Percentiles rank a stretch among this genome's conserved stretches.
Evolutionary conservation across 2,797 vertebrate genomes (phyloP).

Genomic region (Typhlichthys subterraneus): DNA sequence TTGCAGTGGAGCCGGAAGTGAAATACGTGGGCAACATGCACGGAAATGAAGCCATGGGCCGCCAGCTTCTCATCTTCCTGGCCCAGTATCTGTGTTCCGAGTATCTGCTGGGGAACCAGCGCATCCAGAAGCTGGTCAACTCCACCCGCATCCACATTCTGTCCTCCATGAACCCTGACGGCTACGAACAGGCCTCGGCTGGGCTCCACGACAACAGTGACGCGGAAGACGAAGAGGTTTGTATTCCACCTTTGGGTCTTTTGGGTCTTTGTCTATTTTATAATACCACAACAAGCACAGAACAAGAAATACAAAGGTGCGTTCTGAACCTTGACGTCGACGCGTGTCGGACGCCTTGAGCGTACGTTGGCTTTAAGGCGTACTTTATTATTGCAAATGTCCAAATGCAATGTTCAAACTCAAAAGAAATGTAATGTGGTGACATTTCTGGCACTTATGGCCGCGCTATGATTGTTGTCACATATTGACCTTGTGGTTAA

Average conservation of each 20-base stretch:
- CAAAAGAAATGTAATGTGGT: too few species aligned
- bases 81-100: constrained; percentile 92
- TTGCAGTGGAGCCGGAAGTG: constrained; percentile 90
- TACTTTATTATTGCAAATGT: too few species aligned
- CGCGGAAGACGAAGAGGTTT: constrained; percentile 66
- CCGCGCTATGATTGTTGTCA: too few species aligned
- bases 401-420: too few species aligned
- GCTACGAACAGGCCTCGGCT: constrained; percentile 87
- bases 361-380: too few species aligned
- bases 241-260: background rate
- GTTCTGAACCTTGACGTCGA: too few species aligned
- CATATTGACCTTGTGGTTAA: too few species aligned
- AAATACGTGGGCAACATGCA: constrained; percentile 95
- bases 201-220: constrained; percentile 69
- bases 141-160: constrained; percentile 94
- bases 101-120: constrained; percentile 88
- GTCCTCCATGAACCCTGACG: constrained; percentile 95
- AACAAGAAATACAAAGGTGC: too few species aligned
- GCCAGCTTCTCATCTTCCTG: constrained; percentile 92
- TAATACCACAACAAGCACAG: too few species aligned
- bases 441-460: too few species aligned
- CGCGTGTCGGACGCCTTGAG: too few species aligned
- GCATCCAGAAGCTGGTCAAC: constrained; percentile 88
- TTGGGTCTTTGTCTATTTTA: background rate
- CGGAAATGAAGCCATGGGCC: constrained; percentile 91